These are phyloP conservation scores for Polypterus senegalus DNA, from an alignment of 2,113 vertebrate species.

Conservation along the genomic window DNA sequence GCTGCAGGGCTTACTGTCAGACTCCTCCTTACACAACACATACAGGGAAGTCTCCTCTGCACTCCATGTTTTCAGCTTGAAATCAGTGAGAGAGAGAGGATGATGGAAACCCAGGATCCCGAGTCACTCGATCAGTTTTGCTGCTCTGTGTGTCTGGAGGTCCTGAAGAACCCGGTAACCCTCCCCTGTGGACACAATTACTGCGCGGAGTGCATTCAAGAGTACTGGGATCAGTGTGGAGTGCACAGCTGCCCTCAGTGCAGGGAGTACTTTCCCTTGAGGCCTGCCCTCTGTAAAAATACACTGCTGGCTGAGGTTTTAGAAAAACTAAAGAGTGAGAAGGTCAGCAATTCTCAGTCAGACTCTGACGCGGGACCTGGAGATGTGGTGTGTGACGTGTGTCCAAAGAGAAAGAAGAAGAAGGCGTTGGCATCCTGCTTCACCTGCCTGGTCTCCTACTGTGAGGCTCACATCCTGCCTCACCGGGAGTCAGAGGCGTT, in stretches of 20 bases:
- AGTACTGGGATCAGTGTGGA: conserved; percentile 21
- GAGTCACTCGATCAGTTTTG: conserved; percentile 28
- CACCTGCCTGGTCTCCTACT: conserved; percentile 6
- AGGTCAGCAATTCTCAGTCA: rapidly evolving
- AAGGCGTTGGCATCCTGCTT: conserved; percentile 9
- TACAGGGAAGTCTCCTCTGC: no score
- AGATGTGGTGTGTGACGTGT: conserved; percentile 5
- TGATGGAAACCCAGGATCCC: no score
- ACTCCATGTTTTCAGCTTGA: no score
- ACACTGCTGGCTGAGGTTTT: conserved; percentile 34
- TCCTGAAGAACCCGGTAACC: conserved; percentile 39
- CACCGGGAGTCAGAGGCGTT: neutral
- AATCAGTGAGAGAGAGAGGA: no score
- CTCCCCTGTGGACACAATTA: conserved; percentile 55
- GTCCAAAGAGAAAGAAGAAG: neutral
- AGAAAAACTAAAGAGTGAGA: conserved; percentile 12
- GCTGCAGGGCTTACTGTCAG: no score
- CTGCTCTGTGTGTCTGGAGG: conserved; percentile 52
- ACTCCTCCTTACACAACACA: no score
- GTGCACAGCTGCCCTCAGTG: conserved; percentile 36
- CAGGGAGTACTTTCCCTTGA: conserved; percentile 18
- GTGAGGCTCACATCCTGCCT: conserved; percentile 5
- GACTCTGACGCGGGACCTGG: rapidly evolving
- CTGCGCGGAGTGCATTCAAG: conserved; percentile 41
- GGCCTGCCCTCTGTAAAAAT: conserved; percentile 31